These are phyloP conservation scores for Gallinago stenura DNA, from an alignment of 2,797 vertebrate genomes.

Conservation along the genomic window DNA sequence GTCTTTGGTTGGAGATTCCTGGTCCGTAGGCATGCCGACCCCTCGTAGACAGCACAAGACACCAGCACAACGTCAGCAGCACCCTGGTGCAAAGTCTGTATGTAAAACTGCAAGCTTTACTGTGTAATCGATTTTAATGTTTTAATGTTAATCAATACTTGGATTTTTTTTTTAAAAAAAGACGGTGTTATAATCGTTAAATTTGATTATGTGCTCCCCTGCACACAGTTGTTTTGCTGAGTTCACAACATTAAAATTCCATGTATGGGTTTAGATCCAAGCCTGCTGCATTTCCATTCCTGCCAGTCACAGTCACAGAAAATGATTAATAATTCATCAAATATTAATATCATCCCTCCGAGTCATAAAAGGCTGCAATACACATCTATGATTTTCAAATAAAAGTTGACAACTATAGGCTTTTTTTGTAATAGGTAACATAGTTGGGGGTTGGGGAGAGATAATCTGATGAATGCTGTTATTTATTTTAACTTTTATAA, in stretches of 20 bases:
- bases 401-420: slow-evolving; percentile 67
- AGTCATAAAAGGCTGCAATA: slow-evolving; percentile 72
- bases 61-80: slow-evolving; percentile 28
- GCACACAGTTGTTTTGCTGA: slow-evolving; percentile 31
- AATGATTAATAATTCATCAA: slow-evolving; percentile 44
- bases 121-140: background rate
- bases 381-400: slow-evolving; percentile 66
- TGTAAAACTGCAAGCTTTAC: background rate
- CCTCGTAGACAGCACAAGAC: background rate
- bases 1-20: background rate
- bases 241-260: slow-evolving; percentile 34
- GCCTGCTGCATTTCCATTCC: slow-evolving; percentile 51
- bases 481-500: slow-evolving; percentile 82
- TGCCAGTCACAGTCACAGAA: slow-evolving; percentile 29
- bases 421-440: slow-evolving; percentile 76
- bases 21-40: background rate
- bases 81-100: background rate
- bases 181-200: background rate
- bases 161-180: background rate
- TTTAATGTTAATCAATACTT: background rate
- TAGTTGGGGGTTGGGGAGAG: slow-evolving; percentile 7
- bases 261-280: slow-evolving; percentile 9
- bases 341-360: slow-evolving; percentile 47
- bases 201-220: background rate
- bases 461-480: slow-evolving; percentile 75